phyloP scores from a whole-genome alignment of 2,888 invertebrate species.

The Subacronicta megacephala region DNA sequence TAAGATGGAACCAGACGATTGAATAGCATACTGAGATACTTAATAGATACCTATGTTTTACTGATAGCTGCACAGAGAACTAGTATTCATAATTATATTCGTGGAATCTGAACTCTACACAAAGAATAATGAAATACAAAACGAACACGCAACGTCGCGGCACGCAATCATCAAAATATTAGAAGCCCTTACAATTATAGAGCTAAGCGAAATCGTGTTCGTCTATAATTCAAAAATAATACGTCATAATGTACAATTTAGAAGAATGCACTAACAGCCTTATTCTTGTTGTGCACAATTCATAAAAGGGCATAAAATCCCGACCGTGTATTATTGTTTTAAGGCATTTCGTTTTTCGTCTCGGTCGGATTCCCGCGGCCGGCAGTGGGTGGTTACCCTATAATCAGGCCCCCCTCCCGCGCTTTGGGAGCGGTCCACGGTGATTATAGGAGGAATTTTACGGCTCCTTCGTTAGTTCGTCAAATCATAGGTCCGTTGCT shows the following conservation, averaged over 20 bases:
- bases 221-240: conserved; percentile 54
- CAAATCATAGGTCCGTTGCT: conserved; percentile 84
- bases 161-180: conserved; percentile 71
- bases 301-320: conserved; percentile 52
- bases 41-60: conserved; percentile 19
- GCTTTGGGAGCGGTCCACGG: conserved; percentile 73
- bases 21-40: conserved; percentile 10
- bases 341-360: conserved; percentile 65
- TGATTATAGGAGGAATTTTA: conserved; percentile 85
- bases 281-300: conserved; percentile 38
- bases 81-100: not conserved
- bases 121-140: conserved; percentile 60
- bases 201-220: conserved; percentile 72
- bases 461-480: conserved; percentile 84
- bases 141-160: conserved; percentile 64
- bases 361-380: conserved; percentile 68
- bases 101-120: conserved; percentile 33
- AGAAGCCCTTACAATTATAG: conserved; percentile 70
- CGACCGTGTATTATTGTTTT: conserved; percentile 67
- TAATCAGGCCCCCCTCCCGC: conserved; percentile 76
- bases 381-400: conserved; percentile 84
- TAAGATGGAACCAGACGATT: conserved; percentile 9
- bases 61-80: conserved; percentile 20
- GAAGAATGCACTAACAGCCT: conserved; percentile 47
- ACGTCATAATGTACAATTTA: conserved; percentile 56